Base-by-base conservation (phyloP, 2,113 vertebrate genomes). In the Gopherus evgoodei region DNA sequence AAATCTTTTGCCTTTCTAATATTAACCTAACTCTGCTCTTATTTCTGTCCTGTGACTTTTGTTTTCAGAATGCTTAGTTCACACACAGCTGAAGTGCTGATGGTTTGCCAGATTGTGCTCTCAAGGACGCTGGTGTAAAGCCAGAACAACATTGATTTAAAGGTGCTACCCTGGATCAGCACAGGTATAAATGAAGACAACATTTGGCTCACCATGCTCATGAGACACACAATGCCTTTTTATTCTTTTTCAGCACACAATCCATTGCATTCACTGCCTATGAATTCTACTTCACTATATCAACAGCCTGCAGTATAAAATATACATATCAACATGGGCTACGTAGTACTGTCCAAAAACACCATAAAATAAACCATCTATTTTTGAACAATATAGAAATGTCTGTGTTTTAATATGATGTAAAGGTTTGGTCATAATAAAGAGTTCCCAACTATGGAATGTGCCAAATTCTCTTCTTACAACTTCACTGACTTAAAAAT, bases 11-110 rank as follows among this genome's bases (percentile, higher is more conserved):
- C 42, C 49, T 81, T 84, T 87, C 89, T 69, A 17, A 24, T 49
- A 72, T 59, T 75, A 88, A 83, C 75, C 56, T 53, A 91, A 80
- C 85, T 57, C 54, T 81, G 72, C 69, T 96, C 81, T 88, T 53
- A 2, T 84, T 95, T 90, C 35, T 19, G 49, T 21, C 78, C 76
- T 10, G 81, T 79, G 89, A 56, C 42, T 38, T 93, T 86, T 91
- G 72, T 25, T 93, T 87, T 56, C 38, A 13, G 83, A 90, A 52
- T 2, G 1, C 24, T 88, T 72, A 27, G 50, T 7, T 7, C 4
- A 5, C 0, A 0, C 44, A 31, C 22, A 90, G 25, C 10, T 62
- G 62, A 6, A 65, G 69, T 0, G 0, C 35, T 16, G 52, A 8
- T 1, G 4, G 53, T 44, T 38, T 35, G 25, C 1, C 42, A 0